Base-by-base conservation (phyloP, 1,140 invertebrate genomes). In the Anadara kagoshimensis region DNA sequence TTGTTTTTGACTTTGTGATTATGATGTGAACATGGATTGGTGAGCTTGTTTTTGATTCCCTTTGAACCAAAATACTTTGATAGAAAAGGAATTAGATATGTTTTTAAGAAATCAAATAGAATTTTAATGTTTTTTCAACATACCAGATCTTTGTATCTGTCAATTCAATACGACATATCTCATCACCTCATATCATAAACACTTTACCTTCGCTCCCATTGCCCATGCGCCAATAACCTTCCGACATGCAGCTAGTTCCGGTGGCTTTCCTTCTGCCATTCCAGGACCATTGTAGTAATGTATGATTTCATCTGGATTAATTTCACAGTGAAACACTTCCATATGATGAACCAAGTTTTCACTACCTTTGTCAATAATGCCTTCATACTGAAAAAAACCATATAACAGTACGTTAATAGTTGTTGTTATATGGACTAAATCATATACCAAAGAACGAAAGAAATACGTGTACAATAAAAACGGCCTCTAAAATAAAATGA, bases 321-420 rank as follows among this genome's bases (percentile, higher is more conserved):
- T 92, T 86, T 95, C 94, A 85, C 98, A 99, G 85, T 99, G 96
- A 85, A 99, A 99, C 0, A 99, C 91, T 91, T 99, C 98, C 94
- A 99, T 98, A 84, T 99, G 98, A 90, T 99, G 98, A 1, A 99
- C 97, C 11, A 99, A 81, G 49, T 94, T 93, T 59, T 86, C 81
- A 41, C 73, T 79, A 5, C 78, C 83, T 43, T 72, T 56, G 12
- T 79, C 26, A 22, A 89, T 87, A 1, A 86, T 45, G 0, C 86
- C 82, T 75, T 88, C 87, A 75, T 86, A 89, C 88, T 89, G 41
- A 57, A 71, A 54, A 12, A 70, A 66, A 66, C 64, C 44, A 53
- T 36, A 45, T 14, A 29, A 14, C 20, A 61, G 66, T 54, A 10
- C 44, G 20, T 7, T 47, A 22, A 11, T 49, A 8, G n/a, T 18